Conservation (phyloP, 2,113 vertebrate species). For the Abramis brama region DNA sequence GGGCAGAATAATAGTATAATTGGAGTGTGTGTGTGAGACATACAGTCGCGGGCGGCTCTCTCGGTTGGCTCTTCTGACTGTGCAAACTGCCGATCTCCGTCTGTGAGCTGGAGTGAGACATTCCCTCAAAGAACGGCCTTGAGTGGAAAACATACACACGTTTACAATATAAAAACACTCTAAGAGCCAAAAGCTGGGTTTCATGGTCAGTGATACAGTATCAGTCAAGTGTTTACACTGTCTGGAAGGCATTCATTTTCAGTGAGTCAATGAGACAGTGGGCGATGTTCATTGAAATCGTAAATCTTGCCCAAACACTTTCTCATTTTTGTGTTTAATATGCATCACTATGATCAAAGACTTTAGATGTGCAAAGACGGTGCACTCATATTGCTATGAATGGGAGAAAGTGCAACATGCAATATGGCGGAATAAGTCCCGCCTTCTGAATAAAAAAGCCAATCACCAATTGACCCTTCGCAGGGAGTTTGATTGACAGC, state of each 20-base stretch:
- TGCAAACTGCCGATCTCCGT: conserved; percentile 67
- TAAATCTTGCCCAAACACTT: neutral
- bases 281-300: neutral
- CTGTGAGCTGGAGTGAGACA: conserved; percentile 71
- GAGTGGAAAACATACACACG: conserved; percentile 11
- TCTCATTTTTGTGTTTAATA: neutral
- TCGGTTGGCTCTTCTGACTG: conserved; percentile 65
- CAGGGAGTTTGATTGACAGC: too few species aligned
- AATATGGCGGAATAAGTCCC: too few species aligned
- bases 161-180: neutral
- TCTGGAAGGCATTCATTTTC: neutral
- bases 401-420: too few species aligned
- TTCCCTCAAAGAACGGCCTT: conserved; percentile 72
- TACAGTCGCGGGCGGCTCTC: conserved; percentile 54
- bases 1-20: neutral
- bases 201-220: neutral
- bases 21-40: neutral
- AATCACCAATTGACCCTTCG: too few species aligned
- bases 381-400: too few species aligned
- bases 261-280: neutral
- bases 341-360: neutral
- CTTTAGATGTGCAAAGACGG: too few species aligned
- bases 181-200: neutral
- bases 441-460: too few species aligned
- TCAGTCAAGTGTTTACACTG: neutral